phyloP scores from a whole-genome alignment of 37 sponge, comb jelly and placozoan species.

The Ephydatia muelleri region DNA sequence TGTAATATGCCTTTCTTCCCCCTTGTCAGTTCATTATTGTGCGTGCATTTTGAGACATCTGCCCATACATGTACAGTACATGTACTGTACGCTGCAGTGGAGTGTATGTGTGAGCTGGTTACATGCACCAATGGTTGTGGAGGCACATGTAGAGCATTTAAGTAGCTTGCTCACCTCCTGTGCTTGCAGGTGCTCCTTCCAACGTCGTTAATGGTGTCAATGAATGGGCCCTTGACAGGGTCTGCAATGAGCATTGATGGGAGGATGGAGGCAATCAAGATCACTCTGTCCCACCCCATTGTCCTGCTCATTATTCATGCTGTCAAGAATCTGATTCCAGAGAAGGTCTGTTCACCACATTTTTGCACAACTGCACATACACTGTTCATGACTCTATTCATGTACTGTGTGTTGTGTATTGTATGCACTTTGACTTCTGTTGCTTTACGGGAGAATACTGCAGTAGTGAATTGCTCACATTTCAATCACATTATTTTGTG shows the following conservation, averaged over 20 bases:
- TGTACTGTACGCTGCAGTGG: background rate
- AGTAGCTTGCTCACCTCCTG: background rate
- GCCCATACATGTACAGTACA: no score
- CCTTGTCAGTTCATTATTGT: no score
- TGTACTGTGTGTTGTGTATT: no score
- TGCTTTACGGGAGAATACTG: no score
- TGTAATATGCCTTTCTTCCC: background rate
- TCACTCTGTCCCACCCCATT: conserved; percentile 69
- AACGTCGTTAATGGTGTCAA: conserved; percentile 13
- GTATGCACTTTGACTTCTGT: background rate
- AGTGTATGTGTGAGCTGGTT: conserved; percentile 15
- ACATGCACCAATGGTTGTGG: background rate
- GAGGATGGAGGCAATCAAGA: conserved; percentile 25
- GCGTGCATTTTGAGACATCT: background rate
- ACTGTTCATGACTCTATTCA: background rate
- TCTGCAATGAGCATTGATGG: conserved; percentile 45
- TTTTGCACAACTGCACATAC: no score
- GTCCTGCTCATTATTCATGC: conserved; percentile 63
- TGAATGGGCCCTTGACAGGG: conserved; percentile 46
- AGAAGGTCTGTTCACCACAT: conserved; percentile 27
- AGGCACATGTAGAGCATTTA: background rate
- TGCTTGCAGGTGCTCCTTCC: conserved; percentile 63
- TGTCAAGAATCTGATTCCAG: conserved; percentile 43
- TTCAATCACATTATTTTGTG: background rate
- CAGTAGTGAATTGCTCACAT: no score